Evolutionary conservation across 2,888 invertebrate genomes (phyloP).

Genomic region (Synanthedon andrenaeformis): DNA sequence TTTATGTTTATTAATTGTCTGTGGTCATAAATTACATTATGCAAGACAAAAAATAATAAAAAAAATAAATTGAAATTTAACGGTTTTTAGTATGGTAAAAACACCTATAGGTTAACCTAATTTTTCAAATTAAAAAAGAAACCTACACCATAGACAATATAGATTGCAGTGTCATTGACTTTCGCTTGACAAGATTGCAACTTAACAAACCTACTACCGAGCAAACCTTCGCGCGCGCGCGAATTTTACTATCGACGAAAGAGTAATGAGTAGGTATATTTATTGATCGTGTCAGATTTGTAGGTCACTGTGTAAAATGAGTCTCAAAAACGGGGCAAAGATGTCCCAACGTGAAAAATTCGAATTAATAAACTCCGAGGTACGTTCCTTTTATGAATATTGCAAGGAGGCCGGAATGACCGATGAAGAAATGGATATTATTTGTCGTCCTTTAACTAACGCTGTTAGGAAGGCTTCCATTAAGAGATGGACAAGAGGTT

Average conservation of each 20-base stretch:
- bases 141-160: neutral
- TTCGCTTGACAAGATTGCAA: slow-evolving; percentile 22
- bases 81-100: neutral
- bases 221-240: slow-evolving; percentile 52
- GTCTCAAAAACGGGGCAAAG: slow-evolving; percentile 48
- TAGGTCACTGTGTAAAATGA: slow-evolving; percentile 51
- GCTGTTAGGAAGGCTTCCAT: slow-evolving; percentile 71
- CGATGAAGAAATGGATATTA: slow-evolving; percentile 75
- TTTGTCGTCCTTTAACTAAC: slow-evolving; percentile 73
- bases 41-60: neutral
- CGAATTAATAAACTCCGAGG: slow-evolving; percentile 70
- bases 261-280: slow-evolving; percentile 21
- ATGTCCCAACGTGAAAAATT: slow-evolving; percentile 67
- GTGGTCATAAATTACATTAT: too few relatives aligned
- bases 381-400: slow-evolving; percentile 73
- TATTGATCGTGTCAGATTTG: slow-evolving; percentile 46
- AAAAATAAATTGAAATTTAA: neutral
- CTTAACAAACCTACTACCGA: slow-evolving; percentile 14
- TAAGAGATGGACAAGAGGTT: slow-evolving; percentile 66
- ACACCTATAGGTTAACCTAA: neutral
- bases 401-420: slow-evolving; percentile 76
- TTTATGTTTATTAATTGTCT: neutral
- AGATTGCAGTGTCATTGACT: slow-evolving; percentile 7
- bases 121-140: neutral
- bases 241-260: slow-evolving; percentile 52